phyloP scores from a whole-genome alignment of 2,888 invertebrate genomes.

The Amitus sp. region DNA sequence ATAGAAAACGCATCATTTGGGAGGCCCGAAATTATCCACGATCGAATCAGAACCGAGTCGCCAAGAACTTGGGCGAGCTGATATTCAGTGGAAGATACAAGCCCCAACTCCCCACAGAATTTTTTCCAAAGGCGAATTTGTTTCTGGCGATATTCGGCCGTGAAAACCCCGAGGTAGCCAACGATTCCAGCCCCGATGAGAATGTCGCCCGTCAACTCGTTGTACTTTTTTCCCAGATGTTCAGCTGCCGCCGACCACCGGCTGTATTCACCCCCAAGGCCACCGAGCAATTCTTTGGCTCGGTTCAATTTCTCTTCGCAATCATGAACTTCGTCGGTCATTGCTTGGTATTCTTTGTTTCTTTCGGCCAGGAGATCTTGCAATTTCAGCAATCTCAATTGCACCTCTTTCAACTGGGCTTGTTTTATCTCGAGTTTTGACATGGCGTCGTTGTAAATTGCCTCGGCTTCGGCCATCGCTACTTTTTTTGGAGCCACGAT shows the following conservation, averaged over 20 bases:
- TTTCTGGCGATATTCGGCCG: conserved; percentile 75
- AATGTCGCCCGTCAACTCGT: conserved; percentile 83
- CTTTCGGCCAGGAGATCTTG: conserved; percentile 78
- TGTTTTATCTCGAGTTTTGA: conserved; percentile 82
- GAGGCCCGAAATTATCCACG: conserved; percentile 91
- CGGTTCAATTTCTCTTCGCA: conserved; percentile 88
- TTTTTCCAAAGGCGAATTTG: conserved; percentile 81
- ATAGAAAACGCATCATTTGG: conserved; percentile 90
- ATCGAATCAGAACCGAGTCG: conserved; percentile 86
- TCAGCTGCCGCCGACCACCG: conserved; percentile 88
- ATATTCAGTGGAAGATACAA: conserved; percentile 82
- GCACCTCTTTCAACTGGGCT: conserved; percentile 76
- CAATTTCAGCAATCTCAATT: conserved; percentile 74
- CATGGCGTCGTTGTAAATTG: conserved; percentile 79
- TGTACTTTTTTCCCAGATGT: conserved; percentile 74
- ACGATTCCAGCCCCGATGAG: conserved; percentile 88
- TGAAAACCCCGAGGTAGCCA: conserved; percentile 92
- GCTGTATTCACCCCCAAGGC: conserved; percentile 90
- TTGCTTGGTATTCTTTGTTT: conserved; percentile 73
- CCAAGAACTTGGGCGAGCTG: conserved; percentile 83
- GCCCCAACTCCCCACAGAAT: conserved; percentile 75
- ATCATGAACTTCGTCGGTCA: conserved; percentile 87
- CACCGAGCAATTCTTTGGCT: conserved; percentile 91
- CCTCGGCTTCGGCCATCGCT: conserved; percentile 86
- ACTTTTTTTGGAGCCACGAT: conserved; percentile 93